Percentiles rank a stretch among this genome's conserved stretches.
Evolutionary conservation across 2,113 vertebrate species (phyloP).

Genomic region (Cranoglanis bouderius): DNA sequence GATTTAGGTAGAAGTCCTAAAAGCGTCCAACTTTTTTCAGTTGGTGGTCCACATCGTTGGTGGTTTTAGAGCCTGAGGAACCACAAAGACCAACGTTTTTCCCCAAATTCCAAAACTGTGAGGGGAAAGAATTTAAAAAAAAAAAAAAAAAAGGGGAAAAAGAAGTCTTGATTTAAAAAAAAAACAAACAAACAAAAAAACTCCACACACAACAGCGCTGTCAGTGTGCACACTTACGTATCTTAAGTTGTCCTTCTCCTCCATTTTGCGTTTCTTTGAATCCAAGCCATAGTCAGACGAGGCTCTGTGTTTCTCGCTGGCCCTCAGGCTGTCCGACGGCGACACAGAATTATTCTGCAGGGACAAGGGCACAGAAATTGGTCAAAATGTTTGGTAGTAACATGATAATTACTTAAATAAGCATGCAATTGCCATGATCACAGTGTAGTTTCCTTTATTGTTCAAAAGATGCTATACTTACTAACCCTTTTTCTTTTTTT

Average conservation of each 20-base stretch:
- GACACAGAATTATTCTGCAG: conserved; percentile 93
- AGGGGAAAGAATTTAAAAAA: no score
- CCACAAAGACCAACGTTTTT: neutral
- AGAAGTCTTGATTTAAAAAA: no score
- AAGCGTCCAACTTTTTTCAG: no score
- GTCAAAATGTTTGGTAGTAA: neutral
- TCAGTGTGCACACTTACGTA: conserved; percentile 76
- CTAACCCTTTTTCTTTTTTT: no score
- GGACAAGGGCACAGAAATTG: conserved; percentile 29
- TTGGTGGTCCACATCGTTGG: neutral
- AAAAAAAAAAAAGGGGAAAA: no score
- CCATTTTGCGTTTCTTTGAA: conserved; percentile 92
- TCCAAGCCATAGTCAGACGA: conserved; percentile 88
- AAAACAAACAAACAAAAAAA: no score
- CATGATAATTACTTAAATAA: neutral
- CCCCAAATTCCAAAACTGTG: neutral
- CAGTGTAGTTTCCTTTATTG: neutral
- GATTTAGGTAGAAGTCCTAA: neutral
- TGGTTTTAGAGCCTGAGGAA: neutral
- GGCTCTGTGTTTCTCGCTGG: conserved; percentile 90
- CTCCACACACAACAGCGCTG: no score
- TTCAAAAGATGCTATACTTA: neutral
- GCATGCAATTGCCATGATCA: neutral
- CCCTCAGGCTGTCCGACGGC: conserved; percentile 88
- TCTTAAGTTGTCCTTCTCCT: conserved; percentile 95